Conservation (phyloP, 2,113 vertebrate genomes). For the Cervus canadensis region DNA sequence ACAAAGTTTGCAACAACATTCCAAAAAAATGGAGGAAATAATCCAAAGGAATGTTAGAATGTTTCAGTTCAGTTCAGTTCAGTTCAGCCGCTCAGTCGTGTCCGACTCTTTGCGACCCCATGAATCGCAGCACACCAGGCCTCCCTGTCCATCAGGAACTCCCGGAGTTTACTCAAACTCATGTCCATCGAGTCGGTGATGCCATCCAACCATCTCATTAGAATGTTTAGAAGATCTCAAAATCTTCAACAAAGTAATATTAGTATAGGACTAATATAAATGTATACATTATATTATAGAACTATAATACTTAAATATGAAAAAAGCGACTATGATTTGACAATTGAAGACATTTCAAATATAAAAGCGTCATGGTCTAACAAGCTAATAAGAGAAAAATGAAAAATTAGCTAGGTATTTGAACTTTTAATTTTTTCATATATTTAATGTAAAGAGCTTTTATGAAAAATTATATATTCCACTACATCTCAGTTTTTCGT, state of each 20-base stretch:
- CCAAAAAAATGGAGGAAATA: neutral
- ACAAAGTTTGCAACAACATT: neutral
- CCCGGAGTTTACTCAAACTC: too few relatives aligned
- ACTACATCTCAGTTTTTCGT: neutral
- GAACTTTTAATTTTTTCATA: conserved; percentile 19
- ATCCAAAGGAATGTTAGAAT: neutral
- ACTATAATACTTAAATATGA: neutral
- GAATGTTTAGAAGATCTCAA: neutral
- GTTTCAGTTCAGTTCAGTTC: neutral
- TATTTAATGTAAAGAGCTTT: conserved; percentile 4
- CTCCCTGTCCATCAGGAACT: too few relatives aligned
- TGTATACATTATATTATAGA: neutral
- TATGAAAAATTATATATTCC: conserved; percentile 3
- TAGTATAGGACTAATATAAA: neutral
- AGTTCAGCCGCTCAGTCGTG: too few relatives aligned
- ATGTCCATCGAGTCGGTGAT: too few relatives aligned
- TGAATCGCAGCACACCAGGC: too few relatives aligned
- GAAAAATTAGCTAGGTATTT: neutral
- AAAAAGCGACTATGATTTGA: neutral
- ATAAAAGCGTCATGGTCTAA: neutral
- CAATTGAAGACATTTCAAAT: neutral
- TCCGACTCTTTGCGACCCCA: too few relatives aligned
- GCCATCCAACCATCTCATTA: neutral
- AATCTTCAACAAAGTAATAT: conserved; percentile 19
- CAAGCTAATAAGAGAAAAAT: neutral